Conservation (phyloP, 2,113 vertebrate genomes). For the Eurypyga helias region DNA sequence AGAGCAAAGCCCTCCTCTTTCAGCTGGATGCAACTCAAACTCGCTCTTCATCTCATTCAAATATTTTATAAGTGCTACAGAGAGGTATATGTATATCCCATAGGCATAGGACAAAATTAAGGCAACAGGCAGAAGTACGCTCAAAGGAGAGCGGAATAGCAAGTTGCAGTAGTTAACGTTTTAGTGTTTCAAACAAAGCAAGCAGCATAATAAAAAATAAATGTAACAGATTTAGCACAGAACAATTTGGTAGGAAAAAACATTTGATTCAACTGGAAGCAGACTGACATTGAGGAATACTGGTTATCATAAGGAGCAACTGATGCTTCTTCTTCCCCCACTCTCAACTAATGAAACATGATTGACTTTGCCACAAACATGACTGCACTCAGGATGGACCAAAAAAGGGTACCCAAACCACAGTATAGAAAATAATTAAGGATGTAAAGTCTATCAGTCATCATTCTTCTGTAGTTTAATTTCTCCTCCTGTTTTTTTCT, state of each 20-base stretch:
- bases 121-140: background rate
- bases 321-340: background rate
- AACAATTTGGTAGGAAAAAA: background rate
- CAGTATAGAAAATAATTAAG: background rate
- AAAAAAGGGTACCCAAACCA: background rate
- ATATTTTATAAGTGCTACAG: background rate
- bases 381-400: background rate
- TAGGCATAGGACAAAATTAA: background rate
- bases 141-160: background rate
- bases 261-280: background rate
- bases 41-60: background rate
- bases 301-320: background rate
- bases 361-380: background rate
- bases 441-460: background rate
- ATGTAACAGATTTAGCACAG: background rate
- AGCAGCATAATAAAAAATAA: background rate
- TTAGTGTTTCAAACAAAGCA: background rate
- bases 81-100: background rate
- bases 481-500: background rate
- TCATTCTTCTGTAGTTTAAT: background rate
- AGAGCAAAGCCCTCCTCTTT: background rate
- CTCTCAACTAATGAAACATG: rapidly evolving
- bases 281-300: background rate
- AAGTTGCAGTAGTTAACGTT: background rate
- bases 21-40: background rate